phyloP scores from a whole-genome alignment of 2,888 invertebrate species.

The Xanthia icteritia region DNA sequence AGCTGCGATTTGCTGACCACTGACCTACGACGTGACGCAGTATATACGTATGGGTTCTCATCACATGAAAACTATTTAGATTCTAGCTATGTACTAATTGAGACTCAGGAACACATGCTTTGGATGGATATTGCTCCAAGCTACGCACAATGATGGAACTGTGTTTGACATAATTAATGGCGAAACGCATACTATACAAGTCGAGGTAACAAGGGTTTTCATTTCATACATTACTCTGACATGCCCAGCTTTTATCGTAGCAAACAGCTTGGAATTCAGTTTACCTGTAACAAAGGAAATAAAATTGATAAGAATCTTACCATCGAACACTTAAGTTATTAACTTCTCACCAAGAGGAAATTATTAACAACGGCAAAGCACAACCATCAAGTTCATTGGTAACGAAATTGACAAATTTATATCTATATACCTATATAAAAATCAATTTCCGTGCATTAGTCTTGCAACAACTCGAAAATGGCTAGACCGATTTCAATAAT shows the following conservation, averaged over 20 bases:
- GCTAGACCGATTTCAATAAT: too few species aligned
- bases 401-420: background rate
- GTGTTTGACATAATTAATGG: conserved; percentile 48
- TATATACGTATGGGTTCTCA: too few species aligned
- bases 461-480: too few species aligned
- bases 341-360: background rate
- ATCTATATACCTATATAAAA: too few species aligned
- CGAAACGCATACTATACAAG: conserved; percentile 2
- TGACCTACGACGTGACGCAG: background rate
- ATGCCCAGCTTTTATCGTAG: background rate
- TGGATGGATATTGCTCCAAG: conserved; percentile 49
- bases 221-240: background rate
- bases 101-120: conserved; percentile 40
- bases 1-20: too few species aligned
- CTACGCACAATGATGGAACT: conserved; percentile 31
- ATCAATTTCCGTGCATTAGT: too few species aligned
- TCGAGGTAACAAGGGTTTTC: background rate
- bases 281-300: conserved; percentile 61
- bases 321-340: background rate
- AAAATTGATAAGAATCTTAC: conserved; percentile 1
- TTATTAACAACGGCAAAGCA: background rate
- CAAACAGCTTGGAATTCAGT: background rate
- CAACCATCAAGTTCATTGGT: background rate
- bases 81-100: conserved; percentile 30
- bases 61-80: too few species aligned